These are phyloP conservation scores for Mormyrus proboscirostris DNA, from an alignment of 2,797 vertebrate species.

Conservation along the genomic window DNA sequence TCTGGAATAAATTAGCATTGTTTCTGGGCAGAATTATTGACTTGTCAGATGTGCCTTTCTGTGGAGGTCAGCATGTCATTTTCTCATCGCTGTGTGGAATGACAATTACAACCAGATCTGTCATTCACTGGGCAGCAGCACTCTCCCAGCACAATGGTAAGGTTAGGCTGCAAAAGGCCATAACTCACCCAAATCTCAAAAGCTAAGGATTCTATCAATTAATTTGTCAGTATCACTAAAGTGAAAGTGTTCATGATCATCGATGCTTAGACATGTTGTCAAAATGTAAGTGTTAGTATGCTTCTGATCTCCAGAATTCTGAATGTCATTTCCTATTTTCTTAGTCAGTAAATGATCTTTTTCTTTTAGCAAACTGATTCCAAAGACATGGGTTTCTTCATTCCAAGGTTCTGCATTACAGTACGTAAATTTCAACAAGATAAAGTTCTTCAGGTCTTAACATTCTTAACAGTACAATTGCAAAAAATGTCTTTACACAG, in stretches of 20 bases:
- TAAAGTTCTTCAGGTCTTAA: background rate
- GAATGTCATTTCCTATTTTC: background rate
- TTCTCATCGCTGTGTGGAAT: background rate
- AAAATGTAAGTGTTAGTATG: background rate
- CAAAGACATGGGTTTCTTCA: background rate
- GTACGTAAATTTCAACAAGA: background rate
- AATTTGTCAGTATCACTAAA: background rate
- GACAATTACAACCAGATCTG: background rate
- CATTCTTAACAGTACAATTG: background rate
- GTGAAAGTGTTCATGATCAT: background rate
- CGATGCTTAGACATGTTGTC: background rate
- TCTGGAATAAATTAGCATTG: background rate
- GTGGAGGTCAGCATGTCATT: constrained; percentile 1
- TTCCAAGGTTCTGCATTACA: background rate
- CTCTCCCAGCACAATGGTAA: background rate
- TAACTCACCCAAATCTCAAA: background rate
- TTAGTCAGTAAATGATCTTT: background rate
- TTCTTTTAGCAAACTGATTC: background rate
- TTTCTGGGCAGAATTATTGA: background rate
- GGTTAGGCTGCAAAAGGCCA: background rate
- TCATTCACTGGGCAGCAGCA: background rate
- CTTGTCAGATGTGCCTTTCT: background rate
- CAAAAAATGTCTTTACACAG: background rate
- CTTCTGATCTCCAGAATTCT: background rate
- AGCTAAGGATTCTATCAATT: background rate